These are phyloP conservation scores for Oncorhynchus masou DNA, from an alignment of 2,113 vertebrate species.

Conservation along the genomic window DNA sequence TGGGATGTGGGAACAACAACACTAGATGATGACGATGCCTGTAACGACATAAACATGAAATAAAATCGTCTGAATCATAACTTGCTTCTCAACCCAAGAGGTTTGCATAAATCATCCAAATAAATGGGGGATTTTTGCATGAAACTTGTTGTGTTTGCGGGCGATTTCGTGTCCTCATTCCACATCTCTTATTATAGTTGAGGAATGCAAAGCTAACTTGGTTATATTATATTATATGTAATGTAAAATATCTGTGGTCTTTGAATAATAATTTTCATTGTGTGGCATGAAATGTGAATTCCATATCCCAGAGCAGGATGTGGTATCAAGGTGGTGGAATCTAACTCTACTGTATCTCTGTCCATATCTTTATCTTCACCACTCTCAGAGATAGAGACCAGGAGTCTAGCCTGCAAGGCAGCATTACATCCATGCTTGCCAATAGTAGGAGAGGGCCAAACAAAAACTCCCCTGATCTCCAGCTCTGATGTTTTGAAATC, in stretches of 20 bases:
- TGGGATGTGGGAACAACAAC: background rate
- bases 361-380: background rate
- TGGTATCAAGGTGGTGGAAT: background rate
- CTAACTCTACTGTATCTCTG: background rate
- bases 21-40: background rate
- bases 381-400: background rate
- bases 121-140: no score
- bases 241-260: no score
- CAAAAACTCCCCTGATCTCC: background rate
- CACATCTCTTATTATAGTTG: background rate
- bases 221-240: no score
- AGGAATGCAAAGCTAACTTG: background rate
- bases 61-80: background rate
- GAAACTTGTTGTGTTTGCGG: background rate
- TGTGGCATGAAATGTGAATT: background rate
- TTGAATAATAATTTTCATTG: background rate
- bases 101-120: background rate
- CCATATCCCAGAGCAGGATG: background rate
- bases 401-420: background rate
- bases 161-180: background rate
- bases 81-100: background rate
- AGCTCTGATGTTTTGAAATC: background rate
- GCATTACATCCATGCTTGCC: background rate
- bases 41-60: background rate
- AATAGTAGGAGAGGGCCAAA: background rate